These are phyloP conservation scores for Tuberolachnus salignus DNA, from an alignment of 2,888 invertebrate species.

Conservation along the genomic window DNA sequence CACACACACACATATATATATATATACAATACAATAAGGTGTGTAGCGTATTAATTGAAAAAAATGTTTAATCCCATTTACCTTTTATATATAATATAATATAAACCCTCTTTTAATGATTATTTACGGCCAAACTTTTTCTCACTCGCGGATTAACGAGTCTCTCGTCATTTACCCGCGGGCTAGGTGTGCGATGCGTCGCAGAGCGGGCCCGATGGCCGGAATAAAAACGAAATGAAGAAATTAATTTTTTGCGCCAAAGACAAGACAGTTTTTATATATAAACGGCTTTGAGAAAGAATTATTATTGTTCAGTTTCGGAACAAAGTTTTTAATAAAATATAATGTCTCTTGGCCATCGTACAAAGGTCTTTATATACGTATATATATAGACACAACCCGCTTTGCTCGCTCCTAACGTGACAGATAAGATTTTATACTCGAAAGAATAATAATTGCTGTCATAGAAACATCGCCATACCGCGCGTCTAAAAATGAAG, in stretches of 20 bases:
- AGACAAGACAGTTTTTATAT: conserved; percentile 38
- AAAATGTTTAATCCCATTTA: conserved; percentile 49
- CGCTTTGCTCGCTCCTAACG: background rate
- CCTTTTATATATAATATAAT: conserved; percentile 8
- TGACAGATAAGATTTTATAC: conserved; percentile 34
- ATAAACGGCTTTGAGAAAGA: conserved; percentile 27
- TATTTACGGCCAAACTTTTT: conserved; percentile 51
- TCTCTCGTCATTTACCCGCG: conserved; percentile 11
- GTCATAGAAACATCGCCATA: background rate
- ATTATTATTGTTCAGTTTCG: conserved; percentile 44
- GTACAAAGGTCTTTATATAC: conserved; percentile 8
- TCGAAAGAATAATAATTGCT: conserved; percentile 50
- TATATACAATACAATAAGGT: too few species aligned
- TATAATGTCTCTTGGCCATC: conserved; percentile 19
- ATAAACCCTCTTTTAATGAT: conserved; percentile 50
- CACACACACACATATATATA: too few species aligned
- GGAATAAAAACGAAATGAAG: conserved; percentile 33
- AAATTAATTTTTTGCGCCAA: conserved; percentile 42
- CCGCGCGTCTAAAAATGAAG: background rate
- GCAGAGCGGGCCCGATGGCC: background rate
- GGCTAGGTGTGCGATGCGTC: background rate
- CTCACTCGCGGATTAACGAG: conserved; percentile 29
- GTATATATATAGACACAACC: conserved; percentile 10
- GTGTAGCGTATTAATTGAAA: conserved; percentile 26
- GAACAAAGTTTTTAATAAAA: conserved; percentile 54